phyloP scores from a whole-genome alignment of 1,140 invertebrate species.

The Drosophila sproati region DNA sequence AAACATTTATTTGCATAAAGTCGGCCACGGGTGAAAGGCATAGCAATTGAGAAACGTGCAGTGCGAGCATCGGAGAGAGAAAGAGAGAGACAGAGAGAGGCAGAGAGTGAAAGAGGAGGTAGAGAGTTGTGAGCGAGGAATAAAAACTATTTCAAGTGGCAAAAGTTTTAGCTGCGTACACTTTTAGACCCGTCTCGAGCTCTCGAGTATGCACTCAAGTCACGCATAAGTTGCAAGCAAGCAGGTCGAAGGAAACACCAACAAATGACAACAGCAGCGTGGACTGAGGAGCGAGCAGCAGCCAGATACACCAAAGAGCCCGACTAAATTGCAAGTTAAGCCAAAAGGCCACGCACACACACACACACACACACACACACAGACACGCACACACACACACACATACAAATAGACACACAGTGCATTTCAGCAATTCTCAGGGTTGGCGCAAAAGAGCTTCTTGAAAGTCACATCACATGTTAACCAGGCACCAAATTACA shows the following conservation, averaged over 20 bases:
- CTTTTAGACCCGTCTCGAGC: slow-evolving; percentile 68
- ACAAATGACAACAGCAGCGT: slow-evolving; percentile 64
- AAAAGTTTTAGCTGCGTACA: slow-evolving; percentile 80
- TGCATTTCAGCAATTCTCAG: slow-evolving; percentile 43
- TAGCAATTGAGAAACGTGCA: slow-evolving; percentile 47
- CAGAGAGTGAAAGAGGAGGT: slow-evolving; percentile 31
- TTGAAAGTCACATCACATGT: slow-evolving; percentile 13
- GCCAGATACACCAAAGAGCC: slow-evolving; percentile 27
- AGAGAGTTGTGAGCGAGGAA: slow-evolving; percentile 9
- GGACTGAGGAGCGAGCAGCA: slow-evolving; percentile 11
- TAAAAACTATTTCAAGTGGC: slow-evolving; percentile 76
- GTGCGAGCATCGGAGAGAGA: slow-evolving; percentile 10
- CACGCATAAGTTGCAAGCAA: slow-evolving; percentile 79
- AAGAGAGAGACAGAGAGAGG: slow-evolving; percentile 1
- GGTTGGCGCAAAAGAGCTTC: slow-evolving; percentile 12
- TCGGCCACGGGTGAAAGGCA: slow-evolving; percentile 59
- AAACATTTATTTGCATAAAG: slow-evolving; percentile 83
- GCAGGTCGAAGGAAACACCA: slow-evolving; percentile 73
- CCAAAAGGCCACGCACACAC: slow-evolving; percentile 72
- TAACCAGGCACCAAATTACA: slow-evolving; percentile 7
- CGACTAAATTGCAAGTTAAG: slow-evolving; percentile 75
- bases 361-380: slow-evolving; percentile 30
- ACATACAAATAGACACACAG: neutral
- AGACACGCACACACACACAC: neutral
- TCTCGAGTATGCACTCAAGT: slow-evolving; percentile 78